phyloP scores from a whole-genome alignment of 2,113 vertebrate genomes.

The Anser brachyrhynchus region DNA sequence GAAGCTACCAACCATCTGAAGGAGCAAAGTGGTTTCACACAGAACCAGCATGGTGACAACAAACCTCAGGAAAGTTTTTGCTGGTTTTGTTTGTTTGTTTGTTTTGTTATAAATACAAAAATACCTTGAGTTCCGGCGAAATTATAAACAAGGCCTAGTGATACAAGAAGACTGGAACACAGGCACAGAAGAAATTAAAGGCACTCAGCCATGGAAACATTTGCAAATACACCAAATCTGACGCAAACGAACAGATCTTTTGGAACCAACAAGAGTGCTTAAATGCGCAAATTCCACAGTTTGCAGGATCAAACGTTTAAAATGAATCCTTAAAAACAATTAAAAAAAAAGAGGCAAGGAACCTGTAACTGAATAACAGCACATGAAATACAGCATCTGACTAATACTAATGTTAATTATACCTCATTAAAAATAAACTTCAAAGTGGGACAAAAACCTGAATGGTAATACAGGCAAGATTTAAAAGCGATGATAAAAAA shows the following conservation, averaged over 20 bases:
- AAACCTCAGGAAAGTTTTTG: neutral
- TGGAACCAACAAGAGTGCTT: neutral
- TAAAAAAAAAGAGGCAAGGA: neutral
- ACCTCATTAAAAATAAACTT: slow-evolving; percentile 34
- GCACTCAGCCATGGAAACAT: neutral
- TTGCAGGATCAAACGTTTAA: neutral
- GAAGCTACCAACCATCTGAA: neutral
- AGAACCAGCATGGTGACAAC: neutral
- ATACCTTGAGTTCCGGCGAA: neutral
- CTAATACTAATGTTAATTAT: neutral
- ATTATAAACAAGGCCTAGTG: neutral
- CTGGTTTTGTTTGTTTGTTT: neutral
- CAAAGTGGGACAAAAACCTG: neutral
- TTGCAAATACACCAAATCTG: neutral
- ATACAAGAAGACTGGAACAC: neutral
- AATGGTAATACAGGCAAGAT: neutral
- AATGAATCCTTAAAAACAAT: neutral
- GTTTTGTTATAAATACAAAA: neutral
- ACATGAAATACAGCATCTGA: neutral
- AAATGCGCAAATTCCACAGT: neutral
- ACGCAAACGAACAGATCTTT: neutral
- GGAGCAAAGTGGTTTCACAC: neutral
- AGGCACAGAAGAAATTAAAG: neutral
- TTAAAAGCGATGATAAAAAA: neutral
- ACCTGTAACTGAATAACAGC: neutral